Base-by-base conservation (phyloP, 2,797 vertebrate genomes). In the Lutjanus campechanus region DNA sequence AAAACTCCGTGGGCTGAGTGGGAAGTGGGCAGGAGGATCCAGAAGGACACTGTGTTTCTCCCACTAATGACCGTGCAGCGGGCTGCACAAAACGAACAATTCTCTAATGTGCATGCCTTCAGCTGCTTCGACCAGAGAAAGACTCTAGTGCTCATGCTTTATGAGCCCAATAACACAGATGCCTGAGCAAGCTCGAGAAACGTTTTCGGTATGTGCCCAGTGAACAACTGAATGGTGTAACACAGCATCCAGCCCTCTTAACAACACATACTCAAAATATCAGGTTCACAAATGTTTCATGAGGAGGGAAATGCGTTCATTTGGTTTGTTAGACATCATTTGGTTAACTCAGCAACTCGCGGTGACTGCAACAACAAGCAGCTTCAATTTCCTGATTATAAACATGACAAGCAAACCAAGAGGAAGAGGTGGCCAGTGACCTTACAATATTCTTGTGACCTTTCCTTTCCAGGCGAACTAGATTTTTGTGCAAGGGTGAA, bases 401-500 rank as follows among this genome's bases (percentile, higher is more conserved):
- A 83, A 73, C 36, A 49, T 55, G 19, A 65, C 8, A 8, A 43
- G n/a, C 29, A 73, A 68, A 67, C 4, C 5, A 46, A 54, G 3
- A 53, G 29, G 20, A 20, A 15, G 54, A 46, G 20, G 54, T 20
- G 41, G 36, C 44, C 11, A 0, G 49, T 55, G 69, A 69, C 59
- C 69, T 68, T 41, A 54, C 67, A 74, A 53, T 16, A 55, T 65
- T 63, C 16, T 56, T 2, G 7, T 56, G 66, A 85, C 77, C 87
- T 77, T 79, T 84, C 29, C 16, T 50, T 83, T 58, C 20, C 51
- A 29, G 44, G 12, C 22, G 5, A 69, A 76, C 58, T 36, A 1
- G 49, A 53, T 10, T 19, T 56, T 17, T 36, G 49, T 59, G 40
- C n/a, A 20, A 75, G 60, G 53, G 40, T 80, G 53, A 88, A 83